Conservation (phyloP, 2,888 invertebrate species). For the Drosophila affinis region DNA sequence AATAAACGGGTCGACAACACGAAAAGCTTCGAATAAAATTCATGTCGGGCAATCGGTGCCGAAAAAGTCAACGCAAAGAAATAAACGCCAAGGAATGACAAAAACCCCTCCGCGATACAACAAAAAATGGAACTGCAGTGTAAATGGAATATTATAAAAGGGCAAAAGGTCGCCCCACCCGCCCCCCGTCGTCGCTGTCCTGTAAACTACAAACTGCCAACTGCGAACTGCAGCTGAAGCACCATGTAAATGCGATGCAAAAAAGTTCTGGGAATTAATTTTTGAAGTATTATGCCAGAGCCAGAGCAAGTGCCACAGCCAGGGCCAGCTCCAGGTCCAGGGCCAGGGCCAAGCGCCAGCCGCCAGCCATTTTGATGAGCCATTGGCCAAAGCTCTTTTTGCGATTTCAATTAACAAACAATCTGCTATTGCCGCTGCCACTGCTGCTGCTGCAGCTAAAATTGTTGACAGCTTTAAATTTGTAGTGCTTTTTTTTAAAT, state of each 20-base stretch:
- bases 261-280: slow-evolving; percentile 30
- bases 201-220: neutral
- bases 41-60: slow-evolving; percentile 33
- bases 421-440: neutral
- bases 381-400: neutral
- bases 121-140: slow-evolving; percentile 21
- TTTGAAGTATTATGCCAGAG: neutral
- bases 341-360: slow-evolving; percentile 1
- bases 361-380: neutral
- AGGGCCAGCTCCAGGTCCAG: slow-evolving; percentile 10
- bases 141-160: slow-evolving; percentile 60
- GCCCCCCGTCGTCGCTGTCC: neutral
- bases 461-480: neutral
- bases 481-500: neutral
- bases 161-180: neutral
- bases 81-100: neutral
- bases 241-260: slow-evolving; percentile 12
- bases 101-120: slow-evolving; percentile 5
- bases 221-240: slow-evolving; percentile 3
- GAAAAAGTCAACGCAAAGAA: neutral
- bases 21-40: slow-evolving; percentile 30
- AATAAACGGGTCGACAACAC: slow-evolving; percentile 35
- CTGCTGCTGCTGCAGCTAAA: neutral
- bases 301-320: slow-evolving; percentile 1
- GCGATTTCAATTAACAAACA: slow-evolving; percentile 10